Evolutionary conservation across 1,140 invertebrate genomes (phyloP).

Genomic region (Neomicropteryx cornuta): DNA sequence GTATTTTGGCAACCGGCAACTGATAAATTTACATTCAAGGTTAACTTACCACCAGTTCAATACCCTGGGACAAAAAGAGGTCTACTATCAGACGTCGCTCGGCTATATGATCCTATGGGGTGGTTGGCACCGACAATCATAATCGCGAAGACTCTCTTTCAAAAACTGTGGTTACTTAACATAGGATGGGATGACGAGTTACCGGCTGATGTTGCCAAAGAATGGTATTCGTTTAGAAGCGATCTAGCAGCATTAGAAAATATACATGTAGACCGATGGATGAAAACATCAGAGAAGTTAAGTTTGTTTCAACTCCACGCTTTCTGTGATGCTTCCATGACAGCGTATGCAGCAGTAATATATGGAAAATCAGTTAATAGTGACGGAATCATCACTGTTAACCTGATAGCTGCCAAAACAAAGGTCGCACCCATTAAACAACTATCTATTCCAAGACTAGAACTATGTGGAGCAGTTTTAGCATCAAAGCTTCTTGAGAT

Average conservation of each 20-base stretch:
- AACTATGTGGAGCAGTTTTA: constrained; percentile 22
- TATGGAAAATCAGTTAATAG: too few relatives aligned
- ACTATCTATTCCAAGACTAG: constrained; percentile 18
- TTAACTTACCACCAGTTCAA: constrained; percentile 3
- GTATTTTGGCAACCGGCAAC: constrained; percentile 18
- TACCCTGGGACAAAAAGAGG: constrained; percentile 10
- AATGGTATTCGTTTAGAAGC: constrained; percentile 19
- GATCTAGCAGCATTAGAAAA: too few relatives aligned
- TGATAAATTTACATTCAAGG: constrained; percentile 16
- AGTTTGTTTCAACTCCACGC: constrained; percentile 14
- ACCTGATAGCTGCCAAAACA: constrained; percentile 18
- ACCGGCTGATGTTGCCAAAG: constrained; percentile 8
- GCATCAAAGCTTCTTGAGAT: constrained; percentile 12
- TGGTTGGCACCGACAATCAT: constrained; percentile 28
- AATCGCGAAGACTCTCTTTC: constrained; percentile 31
- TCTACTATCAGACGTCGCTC: constrained; percentile 10
- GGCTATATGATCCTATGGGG: constrained; percentile 27
- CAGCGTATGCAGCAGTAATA: too few relatives aligned
- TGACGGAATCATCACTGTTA: constrained; percentile 4
- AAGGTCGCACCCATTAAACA: constrained; percentile 20
- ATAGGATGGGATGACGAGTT: constrained; percentile 27
- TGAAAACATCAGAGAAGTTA: too few relatives aligned
- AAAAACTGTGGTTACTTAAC: constrained; percentile 27
- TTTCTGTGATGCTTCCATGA: constrained; percentile 7
- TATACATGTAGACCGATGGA: too few relatives aligned